Conservation (phyloP, 1,140 invertebrate species). For the Teleogryllus occipitalis region DNA sequence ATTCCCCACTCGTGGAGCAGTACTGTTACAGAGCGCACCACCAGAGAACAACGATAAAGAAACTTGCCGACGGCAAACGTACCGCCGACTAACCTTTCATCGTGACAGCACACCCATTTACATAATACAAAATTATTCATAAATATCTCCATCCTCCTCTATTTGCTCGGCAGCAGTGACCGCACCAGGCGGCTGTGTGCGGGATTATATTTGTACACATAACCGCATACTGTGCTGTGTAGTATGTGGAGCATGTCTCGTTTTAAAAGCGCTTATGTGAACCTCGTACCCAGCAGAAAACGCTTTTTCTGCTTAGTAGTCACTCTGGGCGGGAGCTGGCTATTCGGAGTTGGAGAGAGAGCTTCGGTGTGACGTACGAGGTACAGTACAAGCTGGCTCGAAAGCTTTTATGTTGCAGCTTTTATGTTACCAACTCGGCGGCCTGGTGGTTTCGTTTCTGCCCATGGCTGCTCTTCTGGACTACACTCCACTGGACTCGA, state of each 20-base stretch:
- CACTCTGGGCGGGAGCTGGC: not conserved
- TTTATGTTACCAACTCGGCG: not conserved
- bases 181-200: not conserved
- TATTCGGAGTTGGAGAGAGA: not conserved
- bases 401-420: not conserved
- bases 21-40: too few species aligned
- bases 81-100: not conserved
- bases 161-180: not conserved
- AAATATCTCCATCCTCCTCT: not conserved
- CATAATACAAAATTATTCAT: not conserved
- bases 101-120: not conserved
- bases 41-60: too few species aligned
- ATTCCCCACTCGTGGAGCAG: too few species aligned
- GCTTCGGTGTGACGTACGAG: not conserved
- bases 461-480: too few species aligned
- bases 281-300: not conserved
- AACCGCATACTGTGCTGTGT: not conserved
- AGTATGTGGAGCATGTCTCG: not conserved
- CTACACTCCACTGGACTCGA: too few species aligned
- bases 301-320: not conserved
- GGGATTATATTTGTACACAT: not conserved
- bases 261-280: conserved; percentile 1
- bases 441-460: too few species aligned
- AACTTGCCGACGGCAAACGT: too few species aligned
- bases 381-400: not conserved